These are phyloP conservation scores for Micromys minutus DNA, from an alignment of 2,113 vertebrate genomes.

Conservation along the genomic window DNA sequence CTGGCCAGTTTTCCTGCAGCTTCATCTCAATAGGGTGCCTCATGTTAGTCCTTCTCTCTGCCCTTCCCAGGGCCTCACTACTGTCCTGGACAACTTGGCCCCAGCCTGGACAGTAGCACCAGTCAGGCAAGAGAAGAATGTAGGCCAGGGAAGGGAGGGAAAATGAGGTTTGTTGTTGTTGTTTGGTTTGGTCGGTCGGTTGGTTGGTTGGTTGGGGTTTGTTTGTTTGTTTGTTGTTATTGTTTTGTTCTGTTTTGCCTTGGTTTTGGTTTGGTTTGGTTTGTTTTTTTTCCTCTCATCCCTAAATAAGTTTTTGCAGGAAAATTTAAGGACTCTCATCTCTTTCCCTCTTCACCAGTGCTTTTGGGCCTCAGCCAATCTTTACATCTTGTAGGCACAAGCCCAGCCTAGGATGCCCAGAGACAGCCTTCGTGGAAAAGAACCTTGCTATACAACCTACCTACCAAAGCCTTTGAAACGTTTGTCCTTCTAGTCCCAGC, in stretches of 20 bases:
- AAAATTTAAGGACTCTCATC: conserved; percentile 8
- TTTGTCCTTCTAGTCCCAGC: background rate
- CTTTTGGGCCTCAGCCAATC: background rate
- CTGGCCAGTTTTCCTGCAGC: background rate
- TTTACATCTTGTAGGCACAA: background rate
- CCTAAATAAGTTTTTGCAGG: conserved; percentile 62
- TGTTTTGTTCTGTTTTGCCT: conserved; percentile 17
- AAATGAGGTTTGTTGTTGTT: background rate
- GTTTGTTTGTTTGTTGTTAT: background rate
- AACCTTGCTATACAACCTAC: background rate
- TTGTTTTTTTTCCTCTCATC: no score
- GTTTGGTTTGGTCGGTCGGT: background rate
- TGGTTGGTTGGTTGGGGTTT: conserved; percentile 11
- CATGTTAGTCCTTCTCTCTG: background rate
- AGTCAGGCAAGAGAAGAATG: conserved; percentile 78
- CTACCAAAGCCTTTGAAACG: background rate
- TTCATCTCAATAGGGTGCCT: background rate
- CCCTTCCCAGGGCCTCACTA: conserved; percentile 60
- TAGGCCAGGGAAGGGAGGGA: conserved; percentile 60
- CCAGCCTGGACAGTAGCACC: conserved; percentile 54
- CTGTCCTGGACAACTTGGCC: conserved; percentile 53
- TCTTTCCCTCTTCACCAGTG: background rate
- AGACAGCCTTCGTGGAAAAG: background rate
- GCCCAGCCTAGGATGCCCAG: background rate
- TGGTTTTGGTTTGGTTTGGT: no score